phyloP scores from a whole-genome alignment of 2,888 invertebrate genomes.

The Protophormia terraenovae region DNA sequence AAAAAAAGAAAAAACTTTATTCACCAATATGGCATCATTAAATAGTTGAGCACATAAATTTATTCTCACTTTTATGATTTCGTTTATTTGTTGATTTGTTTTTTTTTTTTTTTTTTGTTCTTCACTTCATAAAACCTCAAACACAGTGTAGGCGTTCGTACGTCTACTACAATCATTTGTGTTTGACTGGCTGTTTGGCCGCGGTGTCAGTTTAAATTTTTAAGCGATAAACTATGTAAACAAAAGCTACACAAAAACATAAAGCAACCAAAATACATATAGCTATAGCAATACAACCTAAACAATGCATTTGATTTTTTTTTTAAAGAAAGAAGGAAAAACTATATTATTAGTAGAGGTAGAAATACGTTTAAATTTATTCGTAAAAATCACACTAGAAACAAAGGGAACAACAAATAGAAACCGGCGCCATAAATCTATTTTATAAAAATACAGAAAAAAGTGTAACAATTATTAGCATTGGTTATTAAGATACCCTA shows the following conservation, averaged over 20 bases:
- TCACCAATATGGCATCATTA: neutral
- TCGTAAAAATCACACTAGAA: constrained; percentile 7
- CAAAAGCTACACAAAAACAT: constrained; percentile 31
- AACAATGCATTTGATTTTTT: constrained; percentile 47
- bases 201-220: constrained; percentile 16
- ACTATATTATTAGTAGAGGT: constrained; percentile 10
- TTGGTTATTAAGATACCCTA: neutral
- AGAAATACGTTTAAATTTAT: constrained; percentile 14
- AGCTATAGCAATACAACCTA: neutral
- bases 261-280: neutral
- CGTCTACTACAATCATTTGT: constrained; percentile 2
- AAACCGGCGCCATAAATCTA: constrained; percentile 54
- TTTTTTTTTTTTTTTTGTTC: neutral
- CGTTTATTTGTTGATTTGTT: neutral
- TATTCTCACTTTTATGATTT: constrained; percentile 34
- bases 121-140: neutral
- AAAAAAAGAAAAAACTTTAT: neutral
- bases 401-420: constrained; percentile 27
- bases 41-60: neutral
- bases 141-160: constrained; percentile 33
- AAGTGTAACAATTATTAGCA: neutral
- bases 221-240: constrained; percentile 33
- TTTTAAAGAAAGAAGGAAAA: constrained; percentile 23
- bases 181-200: constrained; percentile 4
- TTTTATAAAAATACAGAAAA: neutral